Base-by-base conservation (phyloP, 2,113 vertebrate genomes). In the Zapus hudsonius region DNA sequence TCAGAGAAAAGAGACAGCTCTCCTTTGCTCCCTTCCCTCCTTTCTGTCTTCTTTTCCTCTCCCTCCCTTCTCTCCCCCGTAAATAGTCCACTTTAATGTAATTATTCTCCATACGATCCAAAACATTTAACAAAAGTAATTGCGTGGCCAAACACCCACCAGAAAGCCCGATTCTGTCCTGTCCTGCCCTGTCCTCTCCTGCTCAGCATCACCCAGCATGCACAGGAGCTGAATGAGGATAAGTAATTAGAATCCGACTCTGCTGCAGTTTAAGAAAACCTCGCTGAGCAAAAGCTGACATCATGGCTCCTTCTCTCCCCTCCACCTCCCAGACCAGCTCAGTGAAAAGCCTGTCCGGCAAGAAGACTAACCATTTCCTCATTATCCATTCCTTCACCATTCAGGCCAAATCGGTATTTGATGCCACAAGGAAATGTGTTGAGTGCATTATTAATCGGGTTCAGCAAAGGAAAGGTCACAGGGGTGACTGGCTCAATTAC, bases 381-480 rank as follows among this genome's bases (percentile, higher is more conserved):
- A 97, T 97, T 95, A 94, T 79, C 84, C 92, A 92, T 92, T 95
- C 87, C 96, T 97, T 96, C 92, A 92, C 84, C 90, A 91, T 59
- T 87, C 64, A 40, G 66, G 36, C 84, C 90, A 97, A 97, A 98
- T 85, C 87, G 95, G 16, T 96, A 91, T 96, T 96, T 95, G 96
- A 97, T 96, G 95, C 95, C 96, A 96, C 75, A 78, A 87, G 36
- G 36, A 96, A 97, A 94, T 13, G 52, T 96, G 90, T 84, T 95
- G 81, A 97, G 92, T 94, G 86, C 72, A 0, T 96, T 97, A 95
- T 90, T 95, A 94, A 97, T 97, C 91, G 94, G 93, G 92, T 89
- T 93, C 95, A 93, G 97, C 94, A 95, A 95, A 91, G 89, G 83
- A 97, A 98, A 97, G 97, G 97, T 97, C 91, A 67, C 22, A 15